phyloP scores from a whole-genome alignment of 2,113 vertebrate genomes.

The Megaleporinus macrocephalus region DNA sequence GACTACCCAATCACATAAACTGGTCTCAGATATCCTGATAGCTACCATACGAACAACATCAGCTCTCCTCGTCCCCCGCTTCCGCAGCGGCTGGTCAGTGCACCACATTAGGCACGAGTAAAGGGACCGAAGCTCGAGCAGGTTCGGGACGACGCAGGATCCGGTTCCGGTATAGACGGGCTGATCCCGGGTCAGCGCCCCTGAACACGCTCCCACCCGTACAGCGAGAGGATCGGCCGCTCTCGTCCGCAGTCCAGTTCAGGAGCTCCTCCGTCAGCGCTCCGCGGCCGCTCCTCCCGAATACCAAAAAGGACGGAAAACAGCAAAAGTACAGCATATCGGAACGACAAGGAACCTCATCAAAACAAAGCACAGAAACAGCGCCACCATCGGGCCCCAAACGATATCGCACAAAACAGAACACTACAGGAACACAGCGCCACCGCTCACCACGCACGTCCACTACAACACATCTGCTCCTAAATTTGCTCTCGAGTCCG shows the following conservation, averaged over 20 bases:
- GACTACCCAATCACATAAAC: slow-evolving; percentile 86
- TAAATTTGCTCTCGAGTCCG: slow-evolving; percentile 51
- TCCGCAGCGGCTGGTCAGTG: slow-evolving; percentile 81
- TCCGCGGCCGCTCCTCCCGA: slow-evolving; percentile 30
- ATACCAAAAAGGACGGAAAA: slow-evolving; percentile 39
- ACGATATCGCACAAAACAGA: slow-evolving; percentile 75
- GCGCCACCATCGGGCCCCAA: slow-evolving; percentile 69
- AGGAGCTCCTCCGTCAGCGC: slow-evolving; percentile 20
- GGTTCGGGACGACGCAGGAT: neutral
- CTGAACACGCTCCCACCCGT: slow-evolving; percentile 18
- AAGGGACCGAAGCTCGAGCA: neutral
- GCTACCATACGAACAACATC: slow-evolving; percentile 63
- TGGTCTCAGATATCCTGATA: slow-evolving; percentile 73
- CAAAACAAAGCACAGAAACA: slow-evolving; percentile 48
- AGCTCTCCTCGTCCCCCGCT: slow-evolving; percentile 21
- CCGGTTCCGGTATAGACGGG: neutral
- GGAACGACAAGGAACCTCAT: slow-evolving; percentile 70
- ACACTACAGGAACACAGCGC: slow-evolving; percentile 71
- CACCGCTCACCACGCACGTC: slow-evolving; percentile 51
- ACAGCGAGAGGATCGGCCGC: too few relatives aligned
- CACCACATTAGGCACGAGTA: slow-evolving; percentile 77
- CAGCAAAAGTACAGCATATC: slow-evolving; percentile 61
- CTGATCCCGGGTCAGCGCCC: neutral
- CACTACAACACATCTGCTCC: slow-evolving; percentile 64
- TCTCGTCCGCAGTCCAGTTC: neutral